Percentiles rank a stretch among this genome's conserved stretches.
Conservation (phyloP, 1,140 invertebrate species). For the Wasmannia auropunctata region DNA sequence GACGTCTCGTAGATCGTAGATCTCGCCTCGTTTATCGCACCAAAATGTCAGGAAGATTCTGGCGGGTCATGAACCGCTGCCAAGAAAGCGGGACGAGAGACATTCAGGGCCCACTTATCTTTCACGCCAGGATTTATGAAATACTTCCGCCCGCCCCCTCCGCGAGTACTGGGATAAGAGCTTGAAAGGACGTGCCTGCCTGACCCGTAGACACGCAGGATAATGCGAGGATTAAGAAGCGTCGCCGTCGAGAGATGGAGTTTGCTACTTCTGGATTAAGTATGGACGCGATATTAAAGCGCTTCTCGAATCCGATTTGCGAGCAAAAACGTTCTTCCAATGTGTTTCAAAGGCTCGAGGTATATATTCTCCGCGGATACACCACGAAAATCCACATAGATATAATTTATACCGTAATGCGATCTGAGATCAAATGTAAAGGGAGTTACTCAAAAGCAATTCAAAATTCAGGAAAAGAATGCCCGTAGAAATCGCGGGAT, state of each 20-base stretch:
- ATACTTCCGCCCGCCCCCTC: slow-evolving; percentile 40
- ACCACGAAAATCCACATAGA: not conserved
- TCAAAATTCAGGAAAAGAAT: not conserved
- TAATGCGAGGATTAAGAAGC: slow-evolving; percentile 68
- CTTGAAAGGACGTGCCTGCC: slow-evolving; percentile 64
- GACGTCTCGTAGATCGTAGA: not conserved
- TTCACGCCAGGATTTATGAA: slow-evolving; percentile 69
- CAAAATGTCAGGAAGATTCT: slow-evolving; percentile 45
- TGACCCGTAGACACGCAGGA: slow-evolving; percentile 63
- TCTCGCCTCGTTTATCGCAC: slow-evolving; percentile 45
- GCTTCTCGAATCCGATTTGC: slow-evolving; percentile 42
- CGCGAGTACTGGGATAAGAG: slow-evolving; percentile 59
- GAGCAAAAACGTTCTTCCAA: not conserved
- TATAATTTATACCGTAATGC: slow-evolving; percentile 4
- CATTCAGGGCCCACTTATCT: slow-evolving; percentile 70
- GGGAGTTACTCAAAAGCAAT: not conserved
- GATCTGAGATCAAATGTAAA: not conserved
- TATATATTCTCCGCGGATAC: not conserved
- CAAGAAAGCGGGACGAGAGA: slow-evolving; percentile 49
- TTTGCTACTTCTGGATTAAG: slow-evolving; percentile 60
- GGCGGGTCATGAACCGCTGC: slow-evolving; percentile 35
- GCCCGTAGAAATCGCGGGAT: not conserved
- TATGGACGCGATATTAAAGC: slow-evolving; percentile 53
- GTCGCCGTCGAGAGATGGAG: slow-evolving; percentile 33
- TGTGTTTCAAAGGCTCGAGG: slow-evolving; percentile 9